phyloP scores from a whole-genome alignment of 2,888 invertebrate genomes.

The Smittia sp. region DNA sequence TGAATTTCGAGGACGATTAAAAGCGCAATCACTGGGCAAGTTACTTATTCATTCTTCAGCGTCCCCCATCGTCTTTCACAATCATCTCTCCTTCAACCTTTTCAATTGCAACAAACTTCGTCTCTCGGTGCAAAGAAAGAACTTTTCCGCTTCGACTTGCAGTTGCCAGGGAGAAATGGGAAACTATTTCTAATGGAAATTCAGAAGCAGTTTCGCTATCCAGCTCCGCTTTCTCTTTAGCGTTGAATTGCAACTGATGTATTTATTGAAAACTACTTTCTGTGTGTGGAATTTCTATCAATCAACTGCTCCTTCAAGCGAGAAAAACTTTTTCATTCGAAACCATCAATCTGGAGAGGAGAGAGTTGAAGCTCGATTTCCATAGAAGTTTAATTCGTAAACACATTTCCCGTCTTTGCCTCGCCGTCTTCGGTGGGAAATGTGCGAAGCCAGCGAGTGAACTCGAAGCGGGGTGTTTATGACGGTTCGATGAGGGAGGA shows the following conservation, averaged over 20 bases:
- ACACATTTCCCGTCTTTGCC: neutral
- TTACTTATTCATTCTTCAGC: too few species aligned
- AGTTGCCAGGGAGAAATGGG: neutral
- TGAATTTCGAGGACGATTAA: too few species aligned
- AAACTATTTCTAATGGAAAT: neutral
- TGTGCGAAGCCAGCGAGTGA: too few species aligned
- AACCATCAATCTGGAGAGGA: constrained; percentile 8
- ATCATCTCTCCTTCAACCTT: neutral
- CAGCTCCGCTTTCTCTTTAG: neutral
- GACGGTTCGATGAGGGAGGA: neutral
- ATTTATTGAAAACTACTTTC: constrained; percentile 15
- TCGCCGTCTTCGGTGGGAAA: too few species aligned
- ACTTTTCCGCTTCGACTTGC: neutral
- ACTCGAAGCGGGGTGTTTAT: too few species aligned
- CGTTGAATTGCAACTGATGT: neutral
- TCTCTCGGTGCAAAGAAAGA: neutral
- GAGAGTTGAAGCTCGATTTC: neutral
- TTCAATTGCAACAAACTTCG: constrained; percentile 6
- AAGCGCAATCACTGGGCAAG: too few species aligned
- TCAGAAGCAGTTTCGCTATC: neutral
- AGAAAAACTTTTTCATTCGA: constrained; percentile 2
- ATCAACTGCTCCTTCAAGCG: constrained; percentile 3
- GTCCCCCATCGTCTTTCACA: neutral
- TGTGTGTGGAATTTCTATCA: constrained; percentile 20
- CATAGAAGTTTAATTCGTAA: constrained; percentile 2